These are phyloP conservation scores for Leptinotarsa juncta DNA, from an alignment of 2,888 invertebrate genomes.

Conservation along the genomic window DNA sequence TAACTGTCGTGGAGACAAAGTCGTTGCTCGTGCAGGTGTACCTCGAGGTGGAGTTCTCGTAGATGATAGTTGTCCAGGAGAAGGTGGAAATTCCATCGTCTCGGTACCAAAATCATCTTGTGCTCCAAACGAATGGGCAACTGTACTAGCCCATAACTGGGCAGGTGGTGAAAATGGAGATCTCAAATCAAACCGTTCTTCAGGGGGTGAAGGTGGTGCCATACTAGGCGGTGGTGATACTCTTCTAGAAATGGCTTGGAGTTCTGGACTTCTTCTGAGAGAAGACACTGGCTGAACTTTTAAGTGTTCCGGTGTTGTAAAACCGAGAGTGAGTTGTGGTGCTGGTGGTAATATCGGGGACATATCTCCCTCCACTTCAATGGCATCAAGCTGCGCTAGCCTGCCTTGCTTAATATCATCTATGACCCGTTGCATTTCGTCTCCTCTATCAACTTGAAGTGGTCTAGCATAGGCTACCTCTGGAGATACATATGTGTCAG, in stretches of 20 bases:
- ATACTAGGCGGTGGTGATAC: neutral
- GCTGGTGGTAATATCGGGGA: neutral
- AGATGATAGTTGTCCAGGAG: neutral
- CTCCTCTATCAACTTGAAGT: neutral
- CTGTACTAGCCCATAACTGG: neutral
- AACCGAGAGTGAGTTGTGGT: neutral
- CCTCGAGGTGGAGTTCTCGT: neutral
- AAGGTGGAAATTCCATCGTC: neutral
- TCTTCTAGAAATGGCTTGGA: neutral
- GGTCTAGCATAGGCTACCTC: neutral
- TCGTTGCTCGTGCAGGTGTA: neutral
- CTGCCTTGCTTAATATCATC: neutral
- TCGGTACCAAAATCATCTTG: neutral
- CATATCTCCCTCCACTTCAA: neutral
- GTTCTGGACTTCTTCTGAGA: neutral
- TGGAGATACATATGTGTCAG: neutral
- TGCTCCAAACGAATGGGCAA: neutral
- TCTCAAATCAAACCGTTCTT: neutral
- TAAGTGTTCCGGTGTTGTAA: neutral
- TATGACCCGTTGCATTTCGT: neutral
- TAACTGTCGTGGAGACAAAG: neutral
- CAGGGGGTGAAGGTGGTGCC: neutral
- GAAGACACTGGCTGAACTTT: neutral
- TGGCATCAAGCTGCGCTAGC: slow-evolving; percentile 2
- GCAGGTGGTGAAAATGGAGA: neutral